A percentile compares a stretch with the other conserved stretches of the same genome.
These are phyloP conservation scores for Eristalis arbustorum DNA, from an alignment of 2,888 invertebrate genomes.

Conservation along the genomic window DNA sequence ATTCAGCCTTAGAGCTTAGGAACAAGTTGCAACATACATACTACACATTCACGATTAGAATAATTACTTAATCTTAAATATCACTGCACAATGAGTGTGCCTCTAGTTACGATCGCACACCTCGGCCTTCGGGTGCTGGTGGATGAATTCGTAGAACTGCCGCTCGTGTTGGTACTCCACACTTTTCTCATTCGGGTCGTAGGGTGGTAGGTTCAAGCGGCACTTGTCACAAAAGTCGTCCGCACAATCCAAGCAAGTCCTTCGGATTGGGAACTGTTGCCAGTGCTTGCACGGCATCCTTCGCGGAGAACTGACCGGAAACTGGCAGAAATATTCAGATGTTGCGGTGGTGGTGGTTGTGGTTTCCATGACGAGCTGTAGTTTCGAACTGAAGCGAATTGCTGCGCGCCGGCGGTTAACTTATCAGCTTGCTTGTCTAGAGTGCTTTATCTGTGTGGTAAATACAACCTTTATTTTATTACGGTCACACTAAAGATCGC, in stretches of 20 bases:
- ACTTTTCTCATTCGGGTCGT: slow-evolving; percentile 37
- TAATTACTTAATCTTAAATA: slow-evolving; percentile 11
- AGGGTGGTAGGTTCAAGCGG: slow-evolving; percentile 34
- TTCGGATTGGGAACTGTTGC: slow-evolving; percentile 54
- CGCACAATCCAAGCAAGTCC: slow-evolving; percentile 39
- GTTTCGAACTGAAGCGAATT: slow-evolving; percentile 46
- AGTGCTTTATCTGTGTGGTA: slow-evolving; percentile 28
- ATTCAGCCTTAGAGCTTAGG: background rate
- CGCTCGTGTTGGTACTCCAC: slow-evolving; percentile 57
- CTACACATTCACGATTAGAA: background rate
- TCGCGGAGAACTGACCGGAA: slow-evolving; percentile 45
- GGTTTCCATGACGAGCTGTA: slow-evolving; percentile 48
- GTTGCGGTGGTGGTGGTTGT: background rate
- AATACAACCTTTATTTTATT: slow-evolving; percentile 5
- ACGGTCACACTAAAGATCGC: background rate
- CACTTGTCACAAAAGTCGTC: slow-evolving; percentile 59
- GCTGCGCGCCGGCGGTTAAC: background rate
- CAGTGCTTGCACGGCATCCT: slow-evolving; percentile 64
- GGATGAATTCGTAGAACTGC: slow-evolving; percentile 53
- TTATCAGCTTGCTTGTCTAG: slow-evolving; percentile 20
- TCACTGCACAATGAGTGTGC: slow-evolving; percentile 27
- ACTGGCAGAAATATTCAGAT: slow-evolving; percentile 17
- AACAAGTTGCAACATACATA: slow-evolving; percentile 12
- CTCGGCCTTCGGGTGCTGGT: slow-evolving; percentile 32
- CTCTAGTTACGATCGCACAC: slow-evolving; percentile 27